Conservation (phyloP, 2,888 invertebrate species). For the Schizotus pectinicornis region DNA sequence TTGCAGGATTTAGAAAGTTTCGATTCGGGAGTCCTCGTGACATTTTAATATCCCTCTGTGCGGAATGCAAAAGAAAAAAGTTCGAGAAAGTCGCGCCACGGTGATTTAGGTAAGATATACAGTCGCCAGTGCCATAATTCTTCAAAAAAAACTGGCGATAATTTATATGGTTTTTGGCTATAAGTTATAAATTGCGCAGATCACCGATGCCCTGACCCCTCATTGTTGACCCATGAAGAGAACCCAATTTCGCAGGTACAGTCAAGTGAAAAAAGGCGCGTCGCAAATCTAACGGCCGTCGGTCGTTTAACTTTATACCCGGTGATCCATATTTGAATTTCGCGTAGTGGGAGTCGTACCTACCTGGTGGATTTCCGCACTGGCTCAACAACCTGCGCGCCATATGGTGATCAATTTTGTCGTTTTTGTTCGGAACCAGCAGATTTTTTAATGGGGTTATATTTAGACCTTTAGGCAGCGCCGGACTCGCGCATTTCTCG, state of each 20-base stretch:
- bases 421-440: no score
- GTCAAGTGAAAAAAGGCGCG: no score
- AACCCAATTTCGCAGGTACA: constrained; percentile 34
- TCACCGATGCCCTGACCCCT: constrained; percentile 28
- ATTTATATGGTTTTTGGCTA: constrained; percentile 32
- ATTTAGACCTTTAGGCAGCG: not conserved
- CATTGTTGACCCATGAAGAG: constrained; percentile 34
- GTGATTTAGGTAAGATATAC: constrained; percentile 35
- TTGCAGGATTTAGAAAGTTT: no score
- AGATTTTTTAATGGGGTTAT: no score
- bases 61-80: constrained; percentile 22
- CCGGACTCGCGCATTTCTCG: constrained; percentile 3
- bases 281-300: constrained; percentile 1
- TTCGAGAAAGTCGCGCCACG: constrained; percentile 23
- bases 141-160: constrained; percentile 35
- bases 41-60: constrained; percentile 15
- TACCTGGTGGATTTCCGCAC: not conserved
- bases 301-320: constrained; percentile 19
- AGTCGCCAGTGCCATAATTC: constrained; percentile 35
- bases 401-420: no score
- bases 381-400: no score
- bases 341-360: constrained; percentile 7
- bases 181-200: constrained; percentile 28
- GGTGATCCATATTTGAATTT: constrained; percentile 16
- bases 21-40: constrained; percentile 1